Percentiles rank a stretch among this genome's conserved stretches.
Evolutionary conservation across 1,140 invertebrate genomes (phyloP).

Genomic region (Halotydeus destructor): DNA sequence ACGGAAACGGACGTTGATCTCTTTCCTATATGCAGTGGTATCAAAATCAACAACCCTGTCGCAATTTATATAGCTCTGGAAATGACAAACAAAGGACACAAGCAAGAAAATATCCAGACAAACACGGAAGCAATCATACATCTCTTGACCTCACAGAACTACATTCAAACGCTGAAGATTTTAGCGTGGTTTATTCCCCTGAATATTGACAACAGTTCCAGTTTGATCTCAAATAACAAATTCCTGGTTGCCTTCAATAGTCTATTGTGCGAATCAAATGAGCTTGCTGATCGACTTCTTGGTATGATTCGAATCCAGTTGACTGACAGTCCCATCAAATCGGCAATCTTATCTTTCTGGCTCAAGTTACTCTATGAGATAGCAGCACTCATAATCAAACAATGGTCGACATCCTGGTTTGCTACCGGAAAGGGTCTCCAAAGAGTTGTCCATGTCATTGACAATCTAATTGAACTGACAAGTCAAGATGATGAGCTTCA

Average conservation of each 20-base stretch:
- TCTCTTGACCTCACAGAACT: background rate
- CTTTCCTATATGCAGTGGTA: conserved; percentile 3
- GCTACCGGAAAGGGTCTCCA: background rate
- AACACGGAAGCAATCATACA: background rate
- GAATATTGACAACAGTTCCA: background rate
- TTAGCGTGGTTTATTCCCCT: conserved; percentile 9
- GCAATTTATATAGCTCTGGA: conserved; percentile 10
- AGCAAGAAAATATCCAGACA: background rate
- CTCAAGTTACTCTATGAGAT: conserved; percentile 12
- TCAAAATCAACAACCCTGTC: conserved; percentile 6
- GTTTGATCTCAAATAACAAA: conserved; percentile 3
- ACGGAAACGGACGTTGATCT: conserved; percentile 5
- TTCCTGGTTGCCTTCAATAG: background rate
- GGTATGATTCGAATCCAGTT: conserved; percentile 6
- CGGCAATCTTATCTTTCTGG: conserved; percentile 3
- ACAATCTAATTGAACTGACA: conserved; percentile 5
- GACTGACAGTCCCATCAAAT: background rate
- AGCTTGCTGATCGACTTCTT: background rate
- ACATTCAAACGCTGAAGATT: conserved; percentile 4
- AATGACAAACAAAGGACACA: conserved; percentile 10
- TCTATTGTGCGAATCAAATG: conserved; percentile 3
- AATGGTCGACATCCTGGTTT: conserved; percentile 10
- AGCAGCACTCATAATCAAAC: background rate
- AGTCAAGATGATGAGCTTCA: conserved; percentile 5
- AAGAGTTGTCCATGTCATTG: conserved; percentile 7